phyloP scores from a whole-genome alignment of 2,888 invertebrate species.

The Orthosia cruda region DNA sequence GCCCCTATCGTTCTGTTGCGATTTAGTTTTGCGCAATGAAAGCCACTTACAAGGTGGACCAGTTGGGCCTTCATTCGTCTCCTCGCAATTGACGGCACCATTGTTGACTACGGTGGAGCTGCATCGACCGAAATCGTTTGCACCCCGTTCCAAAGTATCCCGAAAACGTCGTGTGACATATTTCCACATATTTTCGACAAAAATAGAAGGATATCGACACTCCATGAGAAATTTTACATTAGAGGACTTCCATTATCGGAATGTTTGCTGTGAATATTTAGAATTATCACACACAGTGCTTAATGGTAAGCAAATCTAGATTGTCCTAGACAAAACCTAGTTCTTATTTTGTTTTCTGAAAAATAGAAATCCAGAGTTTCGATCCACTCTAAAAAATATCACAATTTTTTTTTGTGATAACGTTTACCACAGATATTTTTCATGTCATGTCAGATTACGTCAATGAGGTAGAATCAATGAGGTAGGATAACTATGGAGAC shows the following conservation, averaged over 20 bases:
- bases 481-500: too few relatives aligned
- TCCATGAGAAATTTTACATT: slow-evolving; percentile 21
- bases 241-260: slow-evolving; percentile 55
- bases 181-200: slow-evolving; percentile 88
- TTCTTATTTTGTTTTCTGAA: slow-evolving; percentile 17
- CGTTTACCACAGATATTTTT: slow-evolving; percentile 22
- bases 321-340: not conserved
- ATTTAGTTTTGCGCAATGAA: slow-evolving; percentile 73
- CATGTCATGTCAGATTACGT: not conserved
- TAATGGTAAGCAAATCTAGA: not conserved
- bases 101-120: slow-evolving; percentile 84
- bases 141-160: slow-evolving; percentile 89
- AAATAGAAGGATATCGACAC: slow-evolving; percentile 31
- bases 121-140: slow-evolving; percentile 88
- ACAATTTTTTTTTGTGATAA: slow-evolving; percentile 27
- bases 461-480: too few relatives aligned
- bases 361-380: not conserved
- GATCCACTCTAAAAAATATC: slow-evolving; percentile 2
- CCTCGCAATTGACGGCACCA: slow-evolving; percentile 75
- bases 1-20: slow-evolving; percentile 73
- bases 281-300: slow-evolving; percentile 8
- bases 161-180: slow-evolving; percentile 89
- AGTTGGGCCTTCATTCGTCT: slow-evolving; percentile 72
- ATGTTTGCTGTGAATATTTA: slow-evolving; percentile 15
- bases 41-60: slow-evolving; percentile 77